Conservation (phyloP, 2,888 invertebrate genomes). For the Drosophila villosipedis region DNA sequence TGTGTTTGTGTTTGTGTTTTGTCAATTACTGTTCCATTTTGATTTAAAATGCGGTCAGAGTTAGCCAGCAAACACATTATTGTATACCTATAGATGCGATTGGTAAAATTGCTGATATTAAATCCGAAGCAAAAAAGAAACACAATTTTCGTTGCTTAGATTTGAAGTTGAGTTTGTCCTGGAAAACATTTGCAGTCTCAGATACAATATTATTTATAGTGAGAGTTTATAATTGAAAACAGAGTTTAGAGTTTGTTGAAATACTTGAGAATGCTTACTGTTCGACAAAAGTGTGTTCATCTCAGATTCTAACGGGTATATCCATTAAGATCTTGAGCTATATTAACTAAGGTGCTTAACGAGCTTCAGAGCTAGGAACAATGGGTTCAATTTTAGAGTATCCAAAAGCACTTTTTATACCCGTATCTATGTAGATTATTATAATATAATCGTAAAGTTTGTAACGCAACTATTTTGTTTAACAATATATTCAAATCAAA, state of each 20-base stretch:
- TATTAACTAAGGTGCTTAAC: background rate
- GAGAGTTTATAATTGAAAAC: background rate
- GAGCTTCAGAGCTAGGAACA: background rate
- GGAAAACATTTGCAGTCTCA: background rate
- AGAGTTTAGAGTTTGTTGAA: background rate
- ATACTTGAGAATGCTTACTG: background rate
- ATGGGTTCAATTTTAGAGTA: background rate
- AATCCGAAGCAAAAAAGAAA: background rate
- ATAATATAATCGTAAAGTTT: too few relatives aligned
- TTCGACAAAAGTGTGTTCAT: background rate
- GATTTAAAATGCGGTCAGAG: constrained; percentile 45
- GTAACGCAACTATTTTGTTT: too few relatives aligned
- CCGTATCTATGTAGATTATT: too few relatives aligned
- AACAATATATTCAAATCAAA: too few relatives aligned
- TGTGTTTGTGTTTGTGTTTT: constrained; percentile 14
- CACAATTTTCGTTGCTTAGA: constrained; percentile 3
- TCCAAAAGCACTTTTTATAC: background rate
- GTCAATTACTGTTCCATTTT: constrained; percentile 45
- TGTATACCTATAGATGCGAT: background rate
- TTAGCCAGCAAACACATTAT: background rate
- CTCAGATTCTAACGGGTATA: background rate
- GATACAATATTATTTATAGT: background rate
- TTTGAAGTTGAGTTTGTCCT: background rate
- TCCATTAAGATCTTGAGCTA: background rate
- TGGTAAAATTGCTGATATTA: constrained; percentile 25